Evolutionary conservation across 2,888 invertebrate genomes (phyloP).

Genomic region (Patella depressa): DNA sequence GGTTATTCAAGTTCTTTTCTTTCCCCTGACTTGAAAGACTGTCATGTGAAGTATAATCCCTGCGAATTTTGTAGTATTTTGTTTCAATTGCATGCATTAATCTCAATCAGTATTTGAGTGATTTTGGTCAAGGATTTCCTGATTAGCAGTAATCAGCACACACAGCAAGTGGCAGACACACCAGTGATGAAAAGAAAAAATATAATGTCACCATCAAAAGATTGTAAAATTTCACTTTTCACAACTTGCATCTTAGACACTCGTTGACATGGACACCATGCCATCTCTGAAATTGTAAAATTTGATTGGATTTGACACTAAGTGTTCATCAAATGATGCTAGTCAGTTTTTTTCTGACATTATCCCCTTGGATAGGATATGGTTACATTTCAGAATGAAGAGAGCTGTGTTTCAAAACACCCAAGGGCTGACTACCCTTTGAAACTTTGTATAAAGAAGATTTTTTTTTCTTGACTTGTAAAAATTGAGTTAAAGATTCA

Average conservation of each 20-base stretch:
- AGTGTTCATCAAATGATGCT: slow-evolving; percentile 7
- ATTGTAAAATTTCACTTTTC: background rate
- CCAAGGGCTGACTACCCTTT: background rate
- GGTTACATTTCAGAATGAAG: background rate
- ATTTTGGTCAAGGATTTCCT: background rate
- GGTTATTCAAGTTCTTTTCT: too few species aligned
- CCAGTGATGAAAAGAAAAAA: background rate
- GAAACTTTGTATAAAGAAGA: background rate
- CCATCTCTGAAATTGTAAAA: background rate
- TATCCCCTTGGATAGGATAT: background rate
- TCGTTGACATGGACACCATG: background rate
- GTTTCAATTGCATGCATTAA: too few species aligned
- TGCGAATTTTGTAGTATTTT: too few species aligned
- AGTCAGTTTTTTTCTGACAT: background rate
- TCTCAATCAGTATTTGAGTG: background rate
- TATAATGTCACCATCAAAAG: background rate
- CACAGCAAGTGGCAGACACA: background rate
- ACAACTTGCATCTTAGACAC: background rate
- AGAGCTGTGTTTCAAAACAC: background rate
- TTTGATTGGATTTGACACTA: slow-evolving; percentile 10
- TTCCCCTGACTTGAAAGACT: too few species aligned
- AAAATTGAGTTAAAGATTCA: too few species aligned
- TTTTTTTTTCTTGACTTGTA: too few species aligned
- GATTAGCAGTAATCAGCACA: background rate
- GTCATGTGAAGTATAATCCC: too few species aligned